These are phyloP conservation scores for Leucania comma DNA, from an alignment of 2,888 invertebrate genomes.

Conservation along the genomic window DNA sequence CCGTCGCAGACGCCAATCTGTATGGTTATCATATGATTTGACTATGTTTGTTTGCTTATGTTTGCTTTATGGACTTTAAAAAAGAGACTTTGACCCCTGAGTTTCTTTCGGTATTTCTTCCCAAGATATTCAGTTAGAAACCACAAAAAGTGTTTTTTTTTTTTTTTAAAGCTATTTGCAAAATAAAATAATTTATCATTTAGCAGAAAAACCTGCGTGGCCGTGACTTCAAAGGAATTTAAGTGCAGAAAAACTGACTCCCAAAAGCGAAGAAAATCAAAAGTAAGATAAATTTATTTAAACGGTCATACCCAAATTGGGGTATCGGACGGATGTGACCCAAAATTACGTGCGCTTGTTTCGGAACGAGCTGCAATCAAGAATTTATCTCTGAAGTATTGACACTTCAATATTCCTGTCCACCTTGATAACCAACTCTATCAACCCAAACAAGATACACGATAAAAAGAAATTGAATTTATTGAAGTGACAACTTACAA, in stretches of 20 bases:
- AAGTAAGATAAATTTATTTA: slow-evolving; percentile 42
- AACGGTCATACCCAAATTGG: slow-evolving; percentile 26
- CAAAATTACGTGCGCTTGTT: slow-evolving; percentile 15
- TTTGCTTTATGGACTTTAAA: too few species aligned
- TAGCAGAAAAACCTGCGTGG: slow-evolving; percentile 61
- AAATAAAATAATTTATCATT: too few species aligned
- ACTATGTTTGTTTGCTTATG: too few species aligned
- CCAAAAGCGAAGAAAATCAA: slow-evolving; percentile 8
- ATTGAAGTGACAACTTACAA: slow-evolving; percentile 1
- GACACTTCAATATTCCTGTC: slow-evolving; percentile 1
- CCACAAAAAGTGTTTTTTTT: too few species aligned
- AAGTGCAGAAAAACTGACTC: slow-evolving; percentile 6
- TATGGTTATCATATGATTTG: too few species aligned
- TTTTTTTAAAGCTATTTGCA: too few species aligned
- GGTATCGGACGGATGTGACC: slow-evolving; percentile 13
- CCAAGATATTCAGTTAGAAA: too few species aligned
- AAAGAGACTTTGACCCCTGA: too few species aligned
- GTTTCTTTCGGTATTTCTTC: too few species aligned
- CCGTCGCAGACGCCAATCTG: too few species aligned
- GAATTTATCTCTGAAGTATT: slow-evolving; percentile 36
- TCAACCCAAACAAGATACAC: not conserved
- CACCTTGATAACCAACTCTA: not conserved
- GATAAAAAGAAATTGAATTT: not conserved
- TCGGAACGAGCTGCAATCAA: slow-evolving; percentile 5
- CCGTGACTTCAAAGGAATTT: slow-evolving; percentile 39